Evolutionary conservation across 1,140 invertebrate genomes (phyloP).

Genomic region (Drosophila virilis): DNA sequence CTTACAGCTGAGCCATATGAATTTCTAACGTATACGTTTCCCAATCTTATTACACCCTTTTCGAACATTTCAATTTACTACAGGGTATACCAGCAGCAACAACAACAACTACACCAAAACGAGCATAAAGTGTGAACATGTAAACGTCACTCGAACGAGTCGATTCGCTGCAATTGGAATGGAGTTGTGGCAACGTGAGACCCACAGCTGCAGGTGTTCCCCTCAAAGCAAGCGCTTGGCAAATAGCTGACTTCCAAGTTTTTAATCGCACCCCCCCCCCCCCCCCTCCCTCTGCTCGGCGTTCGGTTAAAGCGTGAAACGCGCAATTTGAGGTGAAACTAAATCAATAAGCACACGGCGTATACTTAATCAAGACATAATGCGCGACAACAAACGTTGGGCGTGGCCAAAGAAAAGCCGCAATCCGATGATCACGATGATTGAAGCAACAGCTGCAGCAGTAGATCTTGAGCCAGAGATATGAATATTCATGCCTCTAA

Average conservation of each 20-base stretch:
- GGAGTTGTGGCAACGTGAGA: constrained; percentile 28
- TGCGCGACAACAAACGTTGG: constrained; percentile 8
- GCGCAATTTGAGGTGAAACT: constrained; percentile 59
- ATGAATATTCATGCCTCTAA: constrained; percentile 56
- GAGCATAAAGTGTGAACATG: constrained; percentile 64
- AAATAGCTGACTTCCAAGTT: constrained; percentile 15
- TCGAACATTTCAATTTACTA: not conserved
- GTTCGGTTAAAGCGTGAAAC: constrained; percentile 51
- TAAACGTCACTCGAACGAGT: constrained; percentile 55
- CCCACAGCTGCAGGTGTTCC: constrained; percentile 64
- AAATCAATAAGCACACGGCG: constrained; percentile 73
- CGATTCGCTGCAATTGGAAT: constrained; percentile 33
- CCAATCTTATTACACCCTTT: not conserved
- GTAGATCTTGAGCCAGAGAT: constrained; percentile 28
- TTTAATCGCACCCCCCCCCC: not conserved
- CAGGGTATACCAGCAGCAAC: not conserved
- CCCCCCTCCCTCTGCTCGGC: not conserved
- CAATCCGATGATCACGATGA: constrained; percentile 54
- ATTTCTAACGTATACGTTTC: not conserved
- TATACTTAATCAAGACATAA: constrained; percentile 78
- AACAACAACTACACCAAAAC: not conserved
- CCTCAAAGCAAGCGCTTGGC: constrained; percentile 21
- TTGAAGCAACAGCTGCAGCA: constrained; percentile 31
- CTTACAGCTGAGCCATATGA: not conserved
- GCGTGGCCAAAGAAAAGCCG: constrained; percentile 3